Evolutionary conservation across 1,140 invertebrate species (phyloP).

Genomic region (Atta colombica): DNA sequence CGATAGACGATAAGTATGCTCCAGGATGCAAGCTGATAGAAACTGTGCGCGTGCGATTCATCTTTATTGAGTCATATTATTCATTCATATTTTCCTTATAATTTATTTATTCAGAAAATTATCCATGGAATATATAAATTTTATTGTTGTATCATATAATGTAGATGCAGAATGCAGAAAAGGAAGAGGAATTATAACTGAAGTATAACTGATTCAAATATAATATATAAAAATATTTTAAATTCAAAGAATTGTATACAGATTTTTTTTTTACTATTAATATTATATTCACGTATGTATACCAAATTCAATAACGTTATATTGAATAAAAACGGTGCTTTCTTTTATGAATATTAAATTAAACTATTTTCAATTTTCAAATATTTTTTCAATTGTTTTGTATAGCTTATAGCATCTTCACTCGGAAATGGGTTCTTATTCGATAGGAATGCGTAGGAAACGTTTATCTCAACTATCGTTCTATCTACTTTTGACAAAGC

Average conservation of each 20-base stretch:
- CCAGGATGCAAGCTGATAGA: conserved; percentile 84
- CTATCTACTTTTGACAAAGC: conserved; percentile 67
- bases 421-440: conserved; percentile 6
- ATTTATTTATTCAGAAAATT: conserved; percentile 26
- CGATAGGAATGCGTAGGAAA: conserved; percentile 38
- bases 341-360: background rate
- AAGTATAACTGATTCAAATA: background rate
- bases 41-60: conserved; percentile 75
- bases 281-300: background rate
- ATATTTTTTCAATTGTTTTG: background rate
- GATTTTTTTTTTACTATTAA: background rate
- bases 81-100: conserved; percentile 68
- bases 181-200: background rate
- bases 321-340: background rate
- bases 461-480: conserved; percentile 60
- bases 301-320: background rate
- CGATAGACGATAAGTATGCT: conserved; percentile 81
- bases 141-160: background rate
- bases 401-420: background rate
- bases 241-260: background rate
- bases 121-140: background rate
- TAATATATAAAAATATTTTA: conserved; percentile 4
- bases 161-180: background rate
- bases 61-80: conserved; percentile 74
- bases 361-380: background rate